Evolutionary conservation across 1,140 invertebrate species (phyloP), one percentile per base, ranked within the genome.

Genomic region (Anadara kagoshimensis): DNA sequence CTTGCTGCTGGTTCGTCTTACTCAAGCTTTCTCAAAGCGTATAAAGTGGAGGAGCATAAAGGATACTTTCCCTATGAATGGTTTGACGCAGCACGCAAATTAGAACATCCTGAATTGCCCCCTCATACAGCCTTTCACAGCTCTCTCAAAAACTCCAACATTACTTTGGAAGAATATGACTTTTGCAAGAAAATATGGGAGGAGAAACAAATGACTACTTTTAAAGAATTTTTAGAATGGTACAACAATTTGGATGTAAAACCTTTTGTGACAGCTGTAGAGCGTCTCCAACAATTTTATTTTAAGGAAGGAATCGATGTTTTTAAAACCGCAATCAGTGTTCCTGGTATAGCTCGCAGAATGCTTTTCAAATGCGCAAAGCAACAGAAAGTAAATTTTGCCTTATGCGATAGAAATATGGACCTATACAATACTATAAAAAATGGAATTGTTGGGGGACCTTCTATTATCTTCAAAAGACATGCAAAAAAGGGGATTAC

Each of bases 11-110:
- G 76, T 44, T 59, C 63, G 8, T 24, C 16, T 5, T 80, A 78
- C 24, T n/a, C 53, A 14, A 45, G 67, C 24, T 82, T 78, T 64
- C 45, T 80, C 5, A 78, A 73, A 24, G 76, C 82, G 0, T 81
- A 69, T 49, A 58, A 73, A 1, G 70, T 78, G 5, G 22, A 18
- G 24, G 73, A 74, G 64, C 18, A 64, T 22, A 79, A 84, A 47
- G 73, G 76, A 1, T 70, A 69, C 56, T 82, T 80, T 47, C 43
- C 69, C 0, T 78, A 80, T 43, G 68, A 77, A 64, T 54, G 49
- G 44, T 76, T 79, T 47, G 29, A 45, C 29, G 44, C 69, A 8
- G 12, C 69, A 43, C 29, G 64, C 41, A 51, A 74, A 53, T 69
- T 57, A 26, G 43, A 62, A 43, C 63, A 54, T 36, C 59, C 77